Evolutionary conservation across 2,888 invertebrate genomes (phyloP).

Genomic region (Chironomus tentans): DNA sequence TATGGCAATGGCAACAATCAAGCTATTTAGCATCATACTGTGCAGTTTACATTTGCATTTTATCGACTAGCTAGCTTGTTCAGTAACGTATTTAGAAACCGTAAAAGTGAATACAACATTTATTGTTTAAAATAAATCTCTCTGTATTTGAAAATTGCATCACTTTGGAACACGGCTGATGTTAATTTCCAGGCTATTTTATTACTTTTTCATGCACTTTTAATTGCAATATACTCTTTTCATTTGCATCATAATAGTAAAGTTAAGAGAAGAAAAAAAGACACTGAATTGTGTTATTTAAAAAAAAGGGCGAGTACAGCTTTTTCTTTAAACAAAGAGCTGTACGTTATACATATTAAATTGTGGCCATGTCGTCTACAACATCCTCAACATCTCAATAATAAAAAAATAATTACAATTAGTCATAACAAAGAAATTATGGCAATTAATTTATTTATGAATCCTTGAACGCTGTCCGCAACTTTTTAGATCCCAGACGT

Average conservation of each 20-base stretch:
- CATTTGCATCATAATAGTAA: too few species aligned
- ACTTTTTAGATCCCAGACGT: not conserved
- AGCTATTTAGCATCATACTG: not conserved
- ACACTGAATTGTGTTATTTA: too few species aligned
- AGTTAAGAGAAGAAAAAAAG: too few species aligned
- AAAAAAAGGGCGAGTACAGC: too few species aligned
- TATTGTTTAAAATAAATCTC: not conserved
- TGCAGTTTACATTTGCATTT: not conserved
- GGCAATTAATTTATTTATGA: too few species aligned
- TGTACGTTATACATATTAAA: too few species aligned
- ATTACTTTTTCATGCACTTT: conserved; percentile 8
- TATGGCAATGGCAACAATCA: not conserved
- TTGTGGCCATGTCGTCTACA: too few species aligned
- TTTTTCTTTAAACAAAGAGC: too few species aligned
- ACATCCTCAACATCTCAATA: too few species aligned
- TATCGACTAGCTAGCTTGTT: not conserved
- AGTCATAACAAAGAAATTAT: not conserved
- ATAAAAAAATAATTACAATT: too few species aligned
- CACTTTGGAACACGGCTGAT: not conserved
- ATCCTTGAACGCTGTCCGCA: not conserved
- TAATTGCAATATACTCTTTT: not conserved
- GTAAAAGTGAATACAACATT: not conserved
- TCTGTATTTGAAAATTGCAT: not conserved
- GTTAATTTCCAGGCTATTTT: not conserved
- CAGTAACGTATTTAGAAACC: not conserved